Evolutionary conservation across 2,888 invertebrate species (phyloP).

Genomic region (Glyphotaelius pellucidus): DNA sequence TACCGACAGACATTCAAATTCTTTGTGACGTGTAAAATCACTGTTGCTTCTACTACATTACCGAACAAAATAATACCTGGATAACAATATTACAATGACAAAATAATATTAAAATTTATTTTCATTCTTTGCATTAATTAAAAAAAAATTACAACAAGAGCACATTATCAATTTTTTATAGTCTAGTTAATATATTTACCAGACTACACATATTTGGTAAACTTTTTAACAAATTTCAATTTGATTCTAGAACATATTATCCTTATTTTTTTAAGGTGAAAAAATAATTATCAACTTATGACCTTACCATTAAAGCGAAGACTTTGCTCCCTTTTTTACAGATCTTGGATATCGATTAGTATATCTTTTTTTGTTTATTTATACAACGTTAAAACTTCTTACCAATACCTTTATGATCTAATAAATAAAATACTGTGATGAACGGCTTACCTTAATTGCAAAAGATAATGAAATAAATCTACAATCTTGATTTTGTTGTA

Average conservation of each 20-base stretch:
- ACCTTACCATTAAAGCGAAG: not conserved
- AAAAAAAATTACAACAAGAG: too few relatives aligned
- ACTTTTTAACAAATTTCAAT: too few relatives aligned
- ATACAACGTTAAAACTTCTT: not conserved
- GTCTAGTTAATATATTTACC: too few relatives aligned
- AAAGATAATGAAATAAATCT: not conserved
- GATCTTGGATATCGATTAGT: not conserved
- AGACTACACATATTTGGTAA: too few relatives aligned
- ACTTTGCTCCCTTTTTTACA: conserved; percentile 31
- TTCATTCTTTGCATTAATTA: too few relatives aligned
- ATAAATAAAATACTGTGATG: not conserved
- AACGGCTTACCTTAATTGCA: not conserved
- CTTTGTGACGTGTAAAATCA: not conserved
- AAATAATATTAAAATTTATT: too few relatives aligned
- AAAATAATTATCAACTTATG: conserved; percentile 27
- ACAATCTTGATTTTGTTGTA: not conserved
- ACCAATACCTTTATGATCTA: not conserved
- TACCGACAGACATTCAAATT: not conserved
- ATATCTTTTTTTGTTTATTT: not conserved
- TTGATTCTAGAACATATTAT: not conserved
- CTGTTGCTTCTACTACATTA: not conserved
- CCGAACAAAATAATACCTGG: not conserved
- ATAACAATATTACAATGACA: too few relatives aligned
- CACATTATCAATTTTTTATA: too few relatives aligned
- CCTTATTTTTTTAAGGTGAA: conserved; percentile 3